Evolutionary conservation across 2,113 vertebrate genomes (phyloP), one percentile per base, ranked within the genome.

Genomic region (Nothocercus julius): DNA sequence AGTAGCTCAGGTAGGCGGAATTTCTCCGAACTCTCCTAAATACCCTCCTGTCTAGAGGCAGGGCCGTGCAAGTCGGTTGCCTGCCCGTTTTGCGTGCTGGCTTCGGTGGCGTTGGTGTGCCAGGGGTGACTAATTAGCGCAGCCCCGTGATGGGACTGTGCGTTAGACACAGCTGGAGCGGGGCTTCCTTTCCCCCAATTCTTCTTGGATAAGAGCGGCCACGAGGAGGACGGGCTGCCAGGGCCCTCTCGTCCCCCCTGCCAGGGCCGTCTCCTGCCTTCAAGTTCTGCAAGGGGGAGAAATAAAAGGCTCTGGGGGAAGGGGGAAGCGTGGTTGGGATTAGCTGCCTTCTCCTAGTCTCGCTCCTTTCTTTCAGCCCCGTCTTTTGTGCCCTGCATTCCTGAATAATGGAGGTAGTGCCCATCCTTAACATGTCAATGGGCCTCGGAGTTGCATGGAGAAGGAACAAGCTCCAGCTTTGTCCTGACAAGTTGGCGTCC

Each of bases 71-170:
- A 0, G 0, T 30, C 51, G 25, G 68, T 77, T 90, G 83, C 90
- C 90, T 64, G 83, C 89, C 82, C 87, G 59, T 64, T 62, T 88
- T 49, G 66, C 38, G 0, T 2, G 20, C 80, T n/a, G 1, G 21
- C 64, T 77, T 95, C 80, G n/a, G 79, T 32, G 58, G 64, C 27
- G 24, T 75, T 91, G 86, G 88, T 82, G 28, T 92, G 85, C 94
- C 94, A 73, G 53, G 38, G 45, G 93, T 88, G 90, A 90, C 95
- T 95, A 96, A 95, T 96, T 93, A 95, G 78, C 4, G 0, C 64
- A 78, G 82, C 36, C 87, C 85, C 21, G 82, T 87, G 89, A 91
- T 95, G 90, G 84, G 93, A 93, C 85, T 91, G 92, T 93, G 92
- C 75, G 66, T 85, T 85, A 42, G 87, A 40, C 1, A 25, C 81